phyloP scores from a whole-genome alignment of 2,888 invertebrate species.

The Archips xylosteana region DNA sequence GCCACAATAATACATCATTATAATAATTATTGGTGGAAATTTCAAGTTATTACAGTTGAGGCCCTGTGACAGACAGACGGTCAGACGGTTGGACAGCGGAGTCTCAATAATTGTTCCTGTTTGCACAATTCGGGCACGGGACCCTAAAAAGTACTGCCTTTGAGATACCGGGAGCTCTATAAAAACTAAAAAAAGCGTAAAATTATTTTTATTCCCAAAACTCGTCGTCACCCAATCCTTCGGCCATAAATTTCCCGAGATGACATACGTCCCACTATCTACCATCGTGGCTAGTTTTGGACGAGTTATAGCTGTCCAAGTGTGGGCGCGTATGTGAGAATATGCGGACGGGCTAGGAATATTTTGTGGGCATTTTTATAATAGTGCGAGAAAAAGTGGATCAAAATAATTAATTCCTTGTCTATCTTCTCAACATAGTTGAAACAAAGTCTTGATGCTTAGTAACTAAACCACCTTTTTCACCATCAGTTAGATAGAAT shows the following conservation, averaged over 20 bases:
- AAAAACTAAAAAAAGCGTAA: neutral
- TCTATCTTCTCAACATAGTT: too few species aligned
- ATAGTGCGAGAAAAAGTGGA: neutral
- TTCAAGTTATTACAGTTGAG: too few species aligned
- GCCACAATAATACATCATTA: too few species aligned
- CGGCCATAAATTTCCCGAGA: slow-evolving; percentile 8
- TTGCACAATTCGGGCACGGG: too few species aligned
- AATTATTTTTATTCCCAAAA: neutral
- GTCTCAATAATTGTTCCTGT: too few species aligned
- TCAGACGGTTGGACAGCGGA: too few species aligned
- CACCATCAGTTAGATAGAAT: too few species aligned
- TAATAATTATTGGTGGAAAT: too few species aligned
- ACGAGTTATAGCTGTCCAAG: slow-evolving; percentile 5
- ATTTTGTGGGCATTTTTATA: neutral
- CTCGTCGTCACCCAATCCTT: slow-evolving; percentile 7
- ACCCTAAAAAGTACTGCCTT: neutral
- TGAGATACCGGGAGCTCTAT: neutral
- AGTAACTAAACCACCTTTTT: too few species aligned
- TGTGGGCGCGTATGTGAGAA: slow-evolving; percentile 10
- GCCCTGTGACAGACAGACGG: too few species aligned
- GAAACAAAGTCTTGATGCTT: too few species aligned
- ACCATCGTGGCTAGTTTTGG: slow-evolving; percentile 17
- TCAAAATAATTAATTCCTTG: neutral
- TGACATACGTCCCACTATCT: slow-evolving; percentile 15
- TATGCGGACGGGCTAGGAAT: neutral